Conservation (phyloP, 2,888 invertebrate species). For the Sialis lutaria region DNA sequence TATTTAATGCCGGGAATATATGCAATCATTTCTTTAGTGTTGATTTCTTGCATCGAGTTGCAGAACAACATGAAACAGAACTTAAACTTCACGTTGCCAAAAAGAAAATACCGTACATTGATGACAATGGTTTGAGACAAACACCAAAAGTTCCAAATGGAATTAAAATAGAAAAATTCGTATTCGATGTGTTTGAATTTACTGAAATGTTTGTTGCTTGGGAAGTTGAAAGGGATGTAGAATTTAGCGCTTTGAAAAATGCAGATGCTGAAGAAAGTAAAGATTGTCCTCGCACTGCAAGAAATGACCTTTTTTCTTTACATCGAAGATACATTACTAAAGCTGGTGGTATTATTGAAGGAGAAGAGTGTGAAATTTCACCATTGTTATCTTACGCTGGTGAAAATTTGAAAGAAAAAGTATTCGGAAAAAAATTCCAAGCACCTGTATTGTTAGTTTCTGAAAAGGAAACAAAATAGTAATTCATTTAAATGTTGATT, state of each 20-base stretch:
- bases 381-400: slow-evolving; percentile 82
- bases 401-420: slow-evolving; percentile 56
- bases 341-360: slow-evolving; percentile 61
- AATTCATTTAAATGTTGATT: too few species aligned
- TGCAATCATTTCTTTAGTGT: slow-evolving; percentile 95
- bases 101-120: slow-evolving; percentile 87
- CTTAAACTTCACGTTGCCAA: slow-evolving; percentile 87
- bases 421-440: slow-evolving; percentile 44
- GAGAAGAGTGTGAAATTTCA: slow-evolving; percentile 73
- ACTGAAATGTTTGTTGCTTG: slow-evolving; percentile 81
- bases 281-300: slow-evolving; percentile 81
- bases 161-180: slow-evolving; percentile 97
- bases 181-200: slow-evolving; percentile 96
- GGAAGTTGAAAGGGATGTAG: slow-evolving; percentile 79
- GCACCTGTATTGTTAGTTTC: slow-evolving; percentile 40
- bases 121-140: slow-evolving; percentile 47
- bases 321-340: slow-evolving; percentile 64
- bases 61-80: slow-evolving; percentile 48
- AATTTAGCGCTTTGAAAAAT: slow-evolving; percentile 96
- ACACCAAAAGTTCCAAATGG: slow-evolving; percentile 80
- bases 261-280: slow-evolving; percentile 59
- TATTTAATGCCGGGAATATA: slow-evolving; percentile 92
- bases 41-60: slow-evolving; percentile 64
- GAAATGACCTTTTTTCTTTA: slow-evolving; percentile 54
- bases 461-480: too few species aligned